phyloP scores from a whole-genome alignment of 2,113 vertebrate genomes.

The Pelobates fuscus region DNA sequence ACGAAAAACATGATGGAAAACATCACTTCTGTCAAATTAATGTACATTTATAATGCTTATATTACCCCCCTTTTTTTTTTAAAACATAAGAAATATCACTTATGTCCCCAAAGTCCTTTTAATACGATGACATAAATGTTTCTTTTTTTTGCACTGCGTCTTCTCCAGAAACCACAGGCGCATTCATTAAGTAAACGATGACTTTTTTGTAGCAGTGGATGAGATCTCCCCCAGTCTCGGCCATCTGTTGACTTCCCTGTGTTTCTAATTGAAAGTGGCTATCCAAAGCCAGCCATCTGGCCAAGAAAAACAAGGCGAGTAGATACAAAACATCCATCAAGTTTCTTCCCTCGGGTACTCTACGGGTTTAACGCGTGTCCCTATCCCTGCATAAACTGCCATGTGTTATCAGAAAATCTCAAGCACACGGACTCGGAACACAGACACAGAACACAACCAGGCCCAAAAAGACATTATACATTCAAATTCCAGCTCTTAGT shows the following conservation, averaged over 20 bases:
- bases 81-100: too few species aligned
- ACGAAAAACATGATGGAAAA: too few species aligned
- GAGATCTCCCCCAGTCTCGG: slow-evolving; percentile 6
- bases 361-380: background rate
- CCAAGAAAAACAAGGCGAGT: background rate
- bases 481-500: background rate
- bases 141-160: too few species aligned
- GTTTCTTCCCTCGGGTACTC: background rate
- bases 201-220: background rate
- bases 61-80: too few species aligned
- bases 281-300: slow-evolving; percentile 58
- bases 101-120: too few species aligned
- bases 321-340: background rate
- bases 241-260: slow-evolving; percentile 57
- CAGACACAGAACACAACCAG: background rate
- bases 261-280: background rate
- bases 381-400: background rate
- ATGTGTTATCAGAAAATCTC: background rate
- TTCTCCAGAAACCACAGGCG: too few species aligned
- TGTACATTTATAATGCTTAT: too few species aligned
- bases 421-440: background rate
- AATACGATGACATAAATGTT: too few species aligned
- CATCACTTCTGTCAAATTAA: too few species aligned
- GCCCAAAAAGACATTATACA: background rate
- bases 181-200: background rate